phyloP scores from a whole-genome alignment of 2,888 invertebrate genomes.

The Rhimphoctona megacephalus region DNA sequence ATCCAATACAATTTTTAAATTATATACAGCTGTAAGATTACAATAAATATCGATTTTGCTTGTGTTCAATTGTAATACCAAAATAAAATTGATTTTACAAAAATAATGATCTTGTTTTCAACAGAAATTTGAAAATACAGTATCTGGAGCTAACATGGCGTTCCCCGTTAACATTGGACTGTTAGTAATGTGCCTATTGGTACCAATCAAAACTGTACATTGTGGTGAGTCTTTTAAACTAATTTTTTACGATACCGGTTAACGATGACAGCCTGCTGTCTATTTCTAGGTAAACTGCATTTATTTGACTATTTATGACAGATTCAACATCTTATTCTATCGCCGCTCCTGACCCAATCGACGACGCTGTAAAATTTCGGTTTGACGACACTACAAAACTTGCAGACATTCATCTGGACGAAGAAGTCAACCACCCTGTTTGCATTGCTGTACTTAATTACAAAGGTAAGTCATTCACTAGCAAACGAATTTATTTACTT shows the following conservation, averaged over 20 bases:
- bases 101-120: too few relatives aligned
- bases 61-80: too few relatives aligned
- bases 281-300: neutral
- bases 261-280: neutral
- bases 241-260: neutral
- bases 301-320: constrained; percentile 16
- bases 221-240: constrained; percentile 55
- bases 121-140: neutral
- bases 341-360: constrained; percentile 58
- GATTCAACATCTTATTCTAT: constrained; percentile 67
- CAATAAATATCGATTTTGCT: too few relatives aligned
- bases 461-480: constrained; percentile 79
- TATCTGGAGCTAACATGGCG: neutral
- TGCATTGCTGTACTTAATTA: constrained; percentile 85
- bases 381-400: constrained; percentile 20
- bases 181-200: constrained; percentile 44
- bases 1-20: too few relatives aligned
- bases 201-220: constrained; percentile 30
- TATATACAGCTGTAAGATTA: too few relatives aligned
- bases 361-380: constrained; percentile 49
- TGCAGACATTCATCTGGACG: constrained; percentile 84
- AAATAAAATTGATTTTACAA: too few relatives aligned
- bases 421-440: constrained; percentile 85
- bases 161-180: neutral
- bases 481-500: neutral